Conservation (phyloP, 2,797 vertebrate genomes). For the Trichosurus vulpecula region DNA sequence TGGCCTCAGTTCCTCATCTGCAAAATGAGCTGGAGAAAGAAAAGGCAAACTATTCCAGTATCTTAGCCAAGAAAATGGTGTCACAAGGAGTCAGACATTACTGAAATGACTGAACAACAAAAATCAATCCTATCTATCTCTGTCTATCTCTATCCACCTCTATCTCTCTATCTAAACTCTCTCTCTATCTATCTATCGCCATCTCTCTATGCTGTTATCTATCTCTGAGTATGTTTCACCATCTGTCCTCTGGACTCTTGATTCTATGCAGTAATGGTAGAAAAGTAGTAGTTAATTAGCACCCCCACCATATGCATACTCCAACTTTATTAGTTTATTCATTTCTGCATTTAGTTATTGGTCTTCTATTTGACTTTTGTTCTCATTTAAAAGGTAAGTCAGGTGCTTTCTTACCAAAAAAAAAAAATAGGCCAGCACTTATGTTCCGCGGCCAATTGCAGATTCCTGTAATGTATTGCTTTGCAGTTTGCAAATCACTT, state of each 20-base stretch:
- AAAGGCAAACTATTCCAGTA: no score
- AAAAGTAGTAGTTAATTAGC: neutral
- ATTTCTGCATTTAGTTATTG: neutral
- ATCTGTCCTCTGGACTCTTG: neutral
- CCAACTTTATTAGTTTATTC: neutral
- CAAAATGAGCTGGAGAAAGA: no score
- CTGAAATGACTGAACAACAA: no score
- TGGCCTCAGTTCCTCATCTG: no score
- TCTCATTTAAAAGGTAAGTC: neutral
- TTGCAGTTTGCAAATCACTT: neutral
- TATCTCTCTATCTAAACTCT: neutral
- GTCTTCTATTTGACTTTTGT: neutral
- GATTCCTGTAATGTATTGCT: neutral
- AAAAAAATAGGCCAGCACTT: neutral
- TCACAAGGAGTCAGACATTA: no score
- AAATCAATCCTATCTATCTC: neutral
- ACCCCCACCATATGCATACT: neutral
- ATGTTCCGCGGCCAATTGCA: neutral
- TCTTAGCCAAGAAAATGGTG: no score
- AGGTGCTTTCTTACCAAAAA: neutral
- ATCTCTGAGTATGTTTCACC: neutral
- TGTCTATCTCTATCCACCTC: neutral
- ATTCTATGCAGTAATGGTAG: neutral
- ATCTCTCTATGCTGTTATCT: no score
- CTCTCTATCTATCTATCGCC: neutral